These are phyloP conservation scores for Neria commutata DNA, from an alignment of 2,888 invertebrate genomes.

Conservation along the genomic window DNA sequence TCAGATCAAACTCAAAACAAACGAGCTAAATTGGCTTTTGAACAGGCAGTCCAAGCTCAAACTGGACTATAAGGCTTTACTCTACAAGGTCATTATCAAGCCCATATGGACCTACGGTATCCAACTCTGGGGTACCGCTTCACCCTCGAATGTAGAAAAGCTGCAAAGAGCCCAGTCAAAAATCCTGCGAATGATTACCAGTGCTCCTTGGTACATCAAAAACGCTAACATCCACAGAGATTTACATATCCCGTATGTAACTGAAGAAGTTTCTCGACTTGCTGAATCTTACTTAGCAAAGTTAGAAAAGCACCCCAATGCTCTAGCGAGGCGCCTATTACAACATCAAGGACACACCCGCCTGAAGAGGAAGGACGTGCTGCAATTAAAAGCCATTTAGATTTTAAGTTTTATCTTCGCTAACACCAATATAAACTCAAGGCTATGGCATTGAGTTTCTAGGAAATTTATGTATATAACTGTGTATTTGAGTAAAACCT, in stretches of 20 bases:
- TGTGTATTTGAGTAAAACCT: too few species aligned
- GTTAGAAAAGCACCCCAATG: too few species aligned
- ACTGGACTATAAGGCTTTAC: neutral
- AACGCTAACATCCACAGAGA: neutral
- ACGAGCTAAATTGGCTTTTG: neutral
- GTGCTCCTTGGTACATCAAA: neutral
- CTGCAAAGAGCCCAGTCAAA: neutral
- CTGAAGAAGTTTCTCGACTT: neutral
- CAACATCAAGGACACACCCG: too few species aligned
- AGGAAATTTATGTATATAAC: too few species aligned
- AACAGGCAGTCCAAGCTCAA: neutral
- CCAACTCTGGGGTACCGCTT: neutral
- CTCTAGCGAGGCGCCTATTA: too few species aligned
- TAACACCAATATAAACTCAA: too few species aligned
- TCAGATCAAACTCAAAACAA: neutral
- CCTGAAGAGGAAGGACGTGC: too few species aligned
- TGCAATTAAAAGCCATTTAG: too few species aligned
- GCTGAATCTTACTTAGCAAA: too few species aligned
- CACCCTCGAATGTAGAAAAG: neutral
- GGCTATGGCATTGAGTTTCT: too few species aligned
- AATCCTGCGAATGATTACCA: neutral
- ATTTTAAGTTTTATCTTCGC: too few species aligned
- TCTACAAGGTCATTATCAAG: conserved; percentile 11
- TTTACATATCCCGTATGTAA: neutral
- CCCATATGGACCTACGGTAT: neutral